A percentile compares a stretch with the other conserved stretches of the same genome.
phyloP scores from a whole-genome alignment of 2,888 invertebrate genomes.

The Quadroppia sp. region DNA sequence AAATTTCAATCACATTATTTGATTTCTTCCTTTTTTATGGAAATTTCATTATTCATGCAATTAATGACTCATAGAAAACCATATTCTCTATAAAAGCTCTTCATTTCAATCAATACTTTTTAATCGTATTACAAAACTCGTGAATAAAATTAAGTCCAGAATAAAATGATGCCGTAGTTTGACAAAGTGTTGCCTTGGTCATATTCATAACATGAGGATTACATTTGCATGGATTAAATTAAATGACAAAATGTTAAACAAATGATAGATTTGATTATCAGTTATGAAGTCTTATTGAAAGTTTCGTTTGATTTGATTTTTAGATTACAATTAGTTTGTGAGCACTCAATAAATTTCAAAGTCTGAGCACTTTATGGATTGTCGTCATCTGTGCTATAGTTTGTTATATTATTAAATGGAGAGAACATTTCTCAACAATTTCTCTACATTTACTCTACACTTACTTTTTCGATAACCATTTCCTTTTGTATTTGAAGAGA shows the following conservation, averaged over 20 bases:
- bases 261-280: too few species aligned
- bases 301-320: too few species aligned
- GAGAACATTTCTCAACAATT: constrained; percentile 4
- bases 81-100: neutral
- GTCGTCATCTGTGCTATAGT: neutral
- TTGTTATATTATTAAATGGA: constrained; percentile 18
- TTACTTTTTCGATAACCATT: constrained; percentile 31
- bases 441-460: constrained; percentile 26
- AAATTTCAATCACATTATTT: neutral
- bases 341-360: constrained; percentile 14
- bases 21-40: neutral
- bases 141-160: neutral
- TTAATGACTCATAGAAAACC: constrained; percentile 12
- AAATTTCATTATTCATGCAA: constrained; percentile 24
- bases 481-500: constrained; percentile 17
- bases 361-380: constrained; percentile 2
- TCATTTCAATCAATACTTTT: neutral
- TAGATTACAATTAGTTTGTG: neutral
- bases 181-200: too few species aligned
- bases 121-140: neutral
- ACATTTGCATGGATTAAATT: too few species aligned
- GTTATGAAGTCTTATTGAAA: too few species aligned
- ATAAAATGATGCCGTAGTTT: neutral
- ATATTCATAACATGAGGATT: too few species aligned
- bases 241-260: too few species aligned